Conservation (phyloP, 2,797 vertebrate species). For the Scolopax bukidnonensis region DNA sequence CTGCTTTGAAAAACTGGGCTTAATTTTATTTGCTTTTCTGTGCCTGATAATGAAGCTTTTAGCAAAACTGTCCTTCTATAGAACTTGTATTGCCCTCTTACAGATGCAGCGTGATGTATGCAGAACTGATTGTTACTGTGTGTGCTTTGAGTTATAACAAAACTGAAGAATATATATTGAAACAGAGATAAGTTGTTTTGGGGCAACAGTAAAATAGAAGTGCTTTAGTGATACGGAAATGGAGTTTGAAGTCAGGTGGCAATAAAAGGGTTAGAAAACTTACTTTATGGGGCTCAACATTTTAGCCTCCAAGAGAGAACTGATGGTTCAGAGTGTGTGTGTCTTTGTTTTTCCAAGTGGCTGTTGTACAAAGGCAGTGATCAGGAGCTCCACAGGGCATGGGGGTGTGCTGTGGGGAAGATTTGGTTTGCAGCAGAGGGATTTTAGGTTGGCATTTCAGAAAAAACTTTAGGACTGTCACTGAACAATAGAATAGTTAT, state of each 20-base stretch:
- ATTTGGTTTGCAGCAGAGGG: not conserved
- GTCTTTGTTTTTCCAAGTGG: not conserved
- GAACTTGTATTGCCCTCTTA: not conserved
- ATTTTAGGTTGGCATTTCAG: not conserved
- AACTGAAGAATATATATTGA: not conserved
- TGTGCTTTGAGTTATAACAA: not conserved
- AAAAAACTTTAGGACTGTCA: not conserved
- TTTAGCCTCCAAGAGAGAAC: not conserved
- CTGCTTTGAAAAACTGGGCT: not conserved
- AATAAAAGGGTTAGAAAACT: not conserved
- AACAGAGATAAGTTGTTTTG: not conserved
- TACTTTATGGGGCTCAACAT: fast-evolving
- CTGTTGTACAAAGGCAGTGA: not conserved
- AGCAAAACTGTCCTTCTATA: not conserved
- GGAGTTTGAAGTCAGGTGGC: not conserved
- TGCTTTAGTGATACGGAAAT: not conserved
- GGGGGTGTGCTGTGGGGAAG: not conserved
- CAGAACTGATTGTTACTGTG: not conserved
- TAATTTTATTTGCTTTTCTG: not conserved
- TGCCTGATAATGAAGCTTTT: not conserved
- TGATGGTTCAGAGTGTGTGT: not conserved
- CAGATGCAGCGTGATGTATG: not conserved
- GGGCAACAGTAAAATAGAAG: not conserved
- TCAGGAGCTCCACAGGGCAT: not conserved
- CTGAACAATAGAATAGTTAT: not conserved